A percentile compares a stretch with the other conserved stretches of the same genome.
phyloP scores from a whole-genome alignment of 2,888 invertebrate species.

The Cabera pusaria region DNA sequence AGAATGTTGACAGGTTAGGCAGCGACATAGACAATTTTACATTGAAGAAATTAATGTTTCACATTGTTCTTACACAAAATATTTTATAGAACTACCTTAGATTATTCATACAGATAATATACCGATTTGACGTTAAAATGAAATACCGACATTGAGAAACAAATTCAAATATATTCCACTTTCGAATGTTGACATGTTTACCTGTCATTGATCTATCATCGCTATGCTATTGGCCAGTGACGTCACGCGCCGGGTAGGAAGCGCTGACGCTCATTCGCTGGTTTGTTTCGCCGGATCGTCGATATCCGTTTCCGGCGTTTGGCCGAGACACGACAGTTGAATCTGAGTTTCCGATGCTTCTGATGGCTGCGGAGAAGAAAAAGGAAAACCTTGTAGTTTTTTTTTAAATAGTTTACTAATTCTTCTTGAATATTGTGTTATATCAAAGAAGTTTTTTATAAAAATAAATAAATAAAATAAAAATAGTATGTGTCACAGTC shows the following conservation, averaged over 20 bases:
- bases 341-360: slow-evolving; percentile 92
- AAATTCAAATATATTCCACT: slow-evolving; percentile 5
- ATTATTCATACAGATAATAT: neutral
- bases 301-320: slow-evolving; percentile 65
- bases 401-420: too few relatives aligned
- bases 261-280: slow-evolving; percentile 37
- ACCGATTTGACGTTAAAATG: neutral
- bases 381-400: too few relatives aligned
- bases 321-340: slow-evolving; percentile 87
- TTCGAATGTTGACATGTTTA: slow-evolving; percentile 11
- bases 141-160: neutral
- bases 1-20: slow-evolving; percentile 15
- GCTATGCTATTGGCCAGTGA: slow-evolving; percentile 11
- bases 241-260: slow-evolving; percentile 13
- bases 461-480: too few relatives aligned
- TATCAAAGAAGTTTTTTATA: too few relatives aligned
- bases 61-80: slow-evolving; percentile 1
- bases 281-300: slow-evolving; percentile 63
- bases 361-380: slow-evolving; percentile 85
- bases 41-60: slow-evolving; percentile 5
- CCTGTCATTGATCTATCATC: slow-evolving; percentile 25
- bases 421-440: too few relatives aligned
- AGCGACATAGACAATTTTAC: slow-evolving; percentile 5
- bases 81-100: neutral
- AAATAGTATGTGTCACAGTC: too few relatives aligned